Evolutionary conservation across 2,113 vertebrate species (phyloP).

Genomic region (Campylorhamphus procurvoides): DNA sequence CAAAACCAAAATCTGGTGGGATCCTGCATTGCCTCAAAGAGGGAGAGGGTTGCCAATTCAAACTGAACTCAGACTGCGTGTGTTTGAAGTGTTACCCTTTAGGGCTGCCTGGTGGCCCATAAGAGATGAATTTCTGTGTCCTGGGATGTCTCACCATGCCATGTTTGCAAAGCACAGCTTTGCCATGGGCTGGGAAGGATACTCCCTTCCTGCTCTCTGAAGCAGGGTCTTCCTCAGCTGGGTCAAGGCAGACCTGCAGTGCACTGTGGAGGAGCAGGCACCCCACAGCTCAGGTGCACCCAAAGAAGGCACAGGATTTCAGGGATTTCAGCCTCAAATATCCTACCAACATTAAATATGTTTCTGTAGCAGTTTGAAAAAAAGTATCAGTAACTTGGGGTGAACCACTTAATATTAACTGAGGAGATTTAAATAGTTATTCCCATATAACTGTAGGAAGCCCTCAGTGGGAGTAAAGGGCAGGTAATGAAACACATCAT

Average conservation of each 20-base stretch:
- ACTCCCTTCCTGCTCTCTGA: neutral
- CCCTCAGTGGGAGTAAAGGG: neutral
- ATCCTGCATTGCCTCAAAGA: neutral
- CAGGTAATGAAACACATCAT: neutral
- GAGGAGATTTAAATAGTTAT: neutral
- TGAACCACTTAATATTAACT: neutral
- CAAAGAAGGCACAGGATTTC: neutral
- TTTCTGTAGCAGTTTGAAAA: neutral
- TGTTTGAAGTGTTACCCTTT: neutral
- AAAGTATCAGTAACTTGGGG: neutral
- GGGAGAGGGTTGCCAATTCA: neutral
- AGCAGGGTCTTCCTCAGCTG: neutral
- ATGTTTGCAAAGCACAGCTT: neutral
- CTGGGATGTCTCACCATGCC: neutral
- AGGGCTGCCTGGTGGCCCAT: neutral
- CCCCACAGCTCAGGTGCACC: neutral
- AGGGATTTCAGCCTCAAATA: neutral
- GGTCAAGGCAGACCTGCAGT: neutral
- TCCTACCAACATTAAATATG: neutral
- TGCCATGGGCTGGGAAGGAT: accelerated
- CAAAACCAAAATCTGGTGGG: neutral
- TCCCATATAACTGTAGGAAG: neutral
- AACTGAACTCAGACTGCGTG: neutral
- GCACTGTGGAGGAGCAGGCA: accelerated
- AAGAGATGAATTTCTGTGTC: neutral